Evolutionary conservation across 2,888 invertebrate species (phyloP).

Genomic region (Hesperia comma): DNA sequence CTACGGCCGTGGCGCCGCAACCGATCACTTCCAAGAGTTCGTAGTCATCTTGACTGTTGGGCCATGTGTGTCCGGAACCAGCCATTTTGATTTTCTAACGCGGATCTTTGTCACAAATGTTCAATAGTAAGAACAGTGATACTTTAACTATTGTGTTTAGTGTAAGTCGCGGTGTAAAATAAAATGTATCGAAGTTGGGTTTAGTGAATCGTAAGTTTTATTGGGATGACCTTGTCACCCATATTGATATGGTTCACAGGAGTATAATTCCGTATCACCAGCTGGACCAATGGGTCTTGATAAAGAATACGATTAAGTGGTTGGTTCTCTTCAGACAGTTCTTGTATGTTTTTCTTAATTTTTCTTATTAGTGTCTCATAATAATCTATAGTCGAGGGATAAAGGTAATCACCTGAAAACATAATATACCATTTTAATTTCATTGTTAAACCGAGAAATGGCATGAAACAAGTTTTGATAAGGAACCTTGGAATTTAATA

Average conservation of each 20-base stretch:
- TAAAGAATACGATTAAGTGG: conserved; percentile 64
- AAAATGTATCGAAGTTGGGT: neutral
- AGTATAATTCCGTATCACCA: conserved; percentile 63
- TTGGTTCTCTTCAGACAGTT: conserved; percentile 21
- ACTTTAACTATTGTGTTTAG: conserved; percentile 52
- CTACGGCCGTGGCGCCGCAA: conserved; percentile 98
- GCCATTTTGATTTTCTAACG: conserved; percentile 55
- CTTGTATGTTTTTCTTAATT: conserved; percentile 40
- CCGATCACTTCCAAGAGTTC: conserved; percentile 97
- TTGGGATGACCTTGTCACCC: conserved; percentile 59
- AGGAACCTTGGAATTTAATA: too few species aligned
- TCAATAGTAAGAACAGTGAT: neutral
- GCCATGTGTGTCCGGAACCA: conserved; percentile 86
- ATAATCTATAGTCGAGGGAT: conserved; percentile 70
- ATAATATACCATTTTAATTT: conserved; percentile 17
- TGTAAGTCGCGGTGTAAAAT: neutral
- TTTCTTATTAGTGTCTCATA: conserved; percentile 51
- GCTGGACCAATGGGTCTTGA: conserved; percentile 43
- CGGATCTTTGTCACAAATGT: neutral
- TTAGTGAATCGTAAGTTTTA: conserved; percentile 47
- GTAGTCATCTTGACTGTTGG: conserved; percentile 97
- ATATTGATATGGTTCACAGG: conserved; percentile 69
- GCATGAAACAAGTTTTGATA: too few species aligned
- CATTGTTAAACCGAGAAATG: too few species aligned
- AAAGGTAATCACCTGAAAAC: conserved; percentile 81